Evolutionary conservation across 1,140 invertebrate genomes (phyloP).

Genomic region (Drosophila sulfurigaster): DNA sequence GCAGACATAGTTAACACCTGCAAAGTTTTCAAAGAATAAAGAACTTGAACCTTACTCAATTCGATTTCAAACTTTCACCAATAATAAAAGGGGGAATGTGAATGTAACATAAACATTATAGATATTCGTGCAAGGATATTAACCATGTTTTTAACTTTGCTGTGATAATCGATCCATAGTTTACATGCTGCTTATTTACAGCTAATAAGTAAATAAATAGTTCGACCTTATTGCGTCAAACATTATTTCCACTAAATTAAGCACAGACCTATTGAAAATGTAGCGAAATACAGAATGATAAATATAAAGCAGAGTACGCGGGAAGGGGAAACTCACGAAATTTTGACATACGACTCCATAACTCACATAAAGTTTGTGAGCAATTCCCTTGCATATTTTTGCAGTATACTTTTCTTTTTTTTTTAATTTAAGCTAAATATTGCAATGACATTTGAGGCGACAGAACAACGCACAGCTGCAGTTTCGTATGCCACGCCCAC

Average conservation of each 20-base stretch:
- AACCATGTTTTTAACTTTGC: conserved; percentile 21
- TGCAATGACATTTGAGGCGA: conserved; percentile 65
- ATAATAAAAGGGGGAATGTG: not conserved
- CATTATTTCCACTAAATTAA: conserved; percentile 65
- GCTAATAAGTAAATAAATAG: conserved; percentile 24
- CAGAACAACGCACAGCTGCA: conserved; percentile 49
- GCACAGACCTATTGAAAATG: conserved; percentile 27
- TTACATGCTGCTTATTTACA: conserved; percentile 4
- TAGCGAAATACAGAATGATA: conserved; percentile 16
- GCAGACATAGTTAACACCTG: conserved; percentile 63
- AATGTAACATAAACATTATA: not conserved
- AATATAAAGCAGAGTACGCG: conserved; percentile 26
- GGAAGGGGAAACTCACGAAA: not conserved
- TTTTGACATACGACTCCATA: conserved; percentile 61
- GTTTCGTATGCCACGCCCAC: conserved; percentile 39
- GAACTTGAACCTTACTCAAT: not conserved
- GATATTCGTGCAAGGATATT: not conserved
- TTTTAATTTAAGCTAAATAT: conserved; percentile 78
- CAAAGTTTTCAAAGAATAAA: conserved; percentile 31
- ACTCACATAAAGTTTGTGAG: conserved; percentile 58
- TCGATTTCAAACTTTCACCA: not conserved
- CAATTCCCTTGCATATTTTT: conserved; percentile 40
- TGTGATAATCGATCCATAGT: conserved; percentile 13
- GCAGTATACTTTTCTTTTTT: conserved; percentile 18
- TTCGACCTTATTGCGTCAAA: not conserved